phyloP scores from a whole-genome alignment of 2,888 invertebrate species.

The Cloeon dipterum region DNA sequence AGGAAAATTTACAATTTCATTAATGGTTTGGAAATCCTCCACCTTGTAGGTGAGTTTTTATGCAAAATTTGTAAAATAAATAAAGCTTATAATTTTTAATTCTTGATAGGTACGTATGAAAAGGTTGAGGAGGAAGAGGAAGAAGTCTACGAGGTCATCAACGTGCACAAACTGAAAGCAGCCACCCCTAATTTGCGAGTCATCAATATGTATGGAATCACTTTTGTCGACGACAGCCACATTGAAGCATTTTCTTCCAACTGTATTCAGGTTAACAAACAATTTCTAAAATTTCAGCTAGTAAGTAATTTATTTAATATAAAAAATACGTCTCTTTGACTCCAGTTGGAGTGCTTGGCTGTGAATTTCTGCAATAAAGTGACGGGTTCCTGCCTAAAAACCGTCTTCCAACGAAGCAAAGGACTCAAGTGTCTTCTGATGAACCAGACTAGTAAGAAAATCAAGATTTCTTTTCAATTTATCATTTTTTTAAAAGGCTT shows the following conservation, averaged over 20 bases:
- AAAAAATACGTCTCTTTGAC: conserved; percentile 6
- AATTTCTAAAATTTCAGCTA: not conserved
- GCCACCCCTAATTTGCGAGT: conserved; percentile 93
- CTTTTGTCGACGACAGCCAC: conserved; percentile 95
- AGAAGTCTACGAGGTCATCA: conserved; percentile 97
- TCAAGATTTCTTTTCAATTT: not conserved
- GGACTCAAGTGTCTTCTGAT: conserved; percentile 79
- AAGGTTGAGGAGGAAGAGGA: conserved; percentile 97
- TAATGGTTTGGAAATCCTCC: conserved; percentile 89
- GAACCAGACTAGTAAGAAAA: conserved; percentile 75
- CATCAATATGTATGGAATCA: conserved; percentile 95
- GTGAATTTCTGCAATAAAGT: conserved; percentile 96
- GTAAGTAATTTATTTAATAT: not conserved
- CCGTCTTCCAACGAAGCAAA: conserved; percentile 78
- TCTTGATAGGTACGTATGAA: conserved; percentile 63
- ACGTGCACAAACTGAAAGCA: conserved; percentile 94
- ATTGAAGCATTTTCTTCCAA: conserved; percentile 95
- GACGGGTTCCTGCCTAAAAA: conserved; percentile 86
- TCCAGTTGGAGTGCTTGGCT: conserved; percentile 82
- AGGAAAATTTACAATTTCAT: conserved; percentile 98
- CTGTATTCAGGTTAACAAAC: conserved; percentile 49
- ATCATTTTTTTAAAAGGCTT: conserved; percentile 31
- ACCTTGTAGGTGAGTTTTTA: conserved; percentile 58
- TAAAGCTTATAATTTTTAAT: too few relatives aligned
- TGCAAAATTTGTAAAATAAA: too few relatives aligned